Evolutionary conservation across 2,113 vertebrate genomes (phyloP).

Genomic region (Asarcornis scutulata): DNA sequence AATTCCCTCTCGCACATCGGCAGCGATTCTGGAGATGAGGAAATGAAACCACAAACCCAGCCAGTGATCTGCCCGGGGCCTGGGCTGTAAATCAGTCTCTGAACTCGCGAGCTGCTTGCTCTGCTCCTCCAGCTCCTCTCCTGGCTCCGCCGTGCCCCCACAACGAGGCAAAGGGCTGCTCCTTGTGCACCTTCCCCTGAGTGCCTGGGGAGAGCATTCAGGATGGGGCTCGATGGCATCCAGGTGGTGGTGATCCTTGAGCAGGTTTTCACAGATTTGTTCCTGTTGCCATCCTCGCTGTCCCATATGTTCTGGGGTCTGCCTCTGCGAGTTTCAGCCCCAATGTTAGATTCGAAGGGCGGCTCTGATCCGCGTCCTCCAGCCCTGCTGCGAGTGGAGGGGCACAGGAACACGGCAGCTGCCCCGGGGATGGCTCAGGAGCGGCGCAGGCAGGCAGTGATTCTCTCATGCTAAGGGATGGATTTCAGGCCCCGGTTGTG

Average conservation of each 20-base stretch:
- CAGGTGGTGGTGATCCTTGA: no score
- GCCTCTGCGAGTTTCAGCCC: no score
- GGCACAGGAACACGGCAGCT: background rate
- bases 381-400: no score
- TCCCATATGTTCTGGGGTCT: no score
- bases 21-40: slow-evolving; percentile 13
- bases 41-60: slow-evolving; percentile 43
- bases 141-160: background rate
- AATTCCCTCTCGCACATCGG: slow-evolving; percentile 36
- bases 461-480: background rate
- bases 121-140: background rate
- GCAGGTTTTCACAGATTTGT: no score
- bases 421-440: background rate
- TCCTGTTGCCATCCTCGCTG: no score
- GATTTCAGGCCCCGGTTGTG: background rate
- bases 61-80: slow-evolving; percentile 22
- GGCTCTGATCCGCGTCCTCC: no score
- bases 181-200: fast-evolving
- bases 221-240: no score
- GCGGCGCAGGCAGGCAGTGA: background rate
- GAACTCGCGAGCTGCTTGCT: background rate
- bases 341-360: no score
- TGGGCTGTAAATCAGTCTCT: slow-evolving; percentile 29
- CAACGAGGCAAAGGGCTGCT: background rate
- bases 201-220: background rate